Conservation (phyloP, 2,113 vertebrate genomes). For the Dunckerocampus dactyliophorus region DNA sequence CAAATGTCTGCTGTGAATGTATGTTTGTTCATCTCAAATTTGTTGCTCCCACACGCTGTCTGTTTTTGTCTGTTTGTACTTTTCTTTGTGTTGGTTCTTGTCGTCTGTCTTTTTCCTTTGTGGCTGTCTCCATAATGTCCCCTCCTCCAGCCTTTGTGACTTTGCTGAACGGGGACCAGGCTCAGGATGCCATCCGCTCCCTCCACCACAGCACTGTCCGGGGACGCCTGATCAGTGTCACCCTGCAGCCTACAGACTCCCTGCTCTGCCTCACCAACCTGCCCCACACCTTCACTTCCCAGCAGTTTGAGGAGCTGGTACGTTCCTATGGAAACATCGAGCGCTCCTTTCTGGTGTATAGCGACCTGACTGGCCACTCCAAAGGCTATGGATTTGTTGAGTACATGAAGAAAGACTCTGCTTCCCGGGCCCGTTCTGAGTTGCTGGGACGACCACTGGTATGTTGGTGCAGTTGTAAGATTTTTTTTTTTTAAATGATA, state of each 20-base stretch:
- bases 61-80: constrained; percentile 34
- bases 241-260: constrained; percentile 93
- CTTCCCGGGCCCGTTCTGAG: constrained; percentile 88
- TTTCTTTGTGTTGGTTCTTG: constrained; percentile 33
- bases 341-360: constrained; percentile 93
- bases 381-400: constrained; percentile 98
- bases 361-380: constrained; percentile 84
- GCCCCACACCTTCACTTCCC: constrained; percentile 76
- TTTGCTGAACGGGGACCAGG: constrained; percentile 93
- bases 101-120: constrained; percentile 39
- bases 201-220: constrained; percentile 87
- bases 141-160: constrained; percentile 89
- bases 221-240: constrained; percentile 85
- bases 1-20: constrained; percentile 53
- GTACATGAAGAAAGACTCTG: constrained; percentile 99
- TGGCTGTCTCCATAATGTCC: constrained; percentile 61
- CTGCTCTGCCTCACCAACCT: constrained; percentile 93
- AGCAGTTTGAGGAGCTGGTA: constrained; percentile 91
- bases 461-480: constrained; percentile 12
- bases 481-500: background rate
- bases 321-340: constrained; percentile 91
- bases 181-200: constrained; percentile 85
- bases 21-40: constrained; percentile 31
- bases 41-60: constrained; percentile 3
- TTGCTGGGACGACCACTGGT: constrained; percentile 82